Evolutionary conservation across 2,113 vertebrate species (phyloP), one percentile per base, ranked within the genome.

Genomic region (Xiphophorus hellerii): DNA sequence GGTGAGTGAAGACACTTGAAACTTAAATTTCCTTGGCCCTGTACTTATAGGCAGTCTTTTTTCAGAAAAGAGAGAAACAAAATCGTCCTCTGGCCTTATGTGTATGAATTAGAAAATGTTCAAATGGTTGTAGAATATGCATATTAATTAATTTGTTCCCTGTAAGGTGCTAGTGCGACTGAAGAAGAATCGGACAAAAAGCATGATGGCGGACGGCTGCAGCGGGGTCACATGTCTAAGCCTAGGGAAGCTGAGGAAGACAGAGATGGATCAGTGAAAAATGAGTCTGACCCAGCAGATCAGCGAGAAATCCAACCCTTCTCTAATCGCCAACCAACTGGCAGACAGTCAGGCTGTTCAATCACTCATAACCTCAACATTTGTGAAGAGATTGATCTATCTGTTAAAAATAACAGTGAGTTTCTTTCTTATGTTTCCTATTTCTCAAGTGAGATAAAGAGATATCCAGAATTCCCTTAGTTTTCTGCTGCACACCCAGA

Each of bases 321-420:
- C 31, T 89, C 92, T 44, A 42, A 84, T 70, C 68, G 60, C 62
- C 74, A 71, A 60, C 78, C 87, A 1, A 71, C 72, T 0, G 78
- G 76, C 74, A 90, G 88, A 76, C 91, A 89, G 30, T 80, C 80
- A 4, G 73, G 81, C 72, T 94, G 92, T 31, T 85, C 94, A 65
- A 71, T 90, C 67, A 90, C 80, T 60, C 87, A 93, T 84, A 92
- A 92, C 89, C 94, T 94, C 62, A 94, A 92, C 90, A 92, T 93
- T 91, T 82, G 89, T 39, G 65, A 91, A 12, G 87, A 93, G 31
- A 65, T 86, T 25, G 81, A 92, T 76, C 74, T 90, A n/a, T 78
- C 90, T 30, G 90, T 92, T 83, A 91, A 90, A 87, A 92, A 90
- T 72, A 92, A 91, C 68, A 84, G 94, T 94, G 83, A 87, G 92